phyloP scores from a whole-genome alignment of 1,140 invertebrate genomes.

The Mactra quadrangularis region DNA sequence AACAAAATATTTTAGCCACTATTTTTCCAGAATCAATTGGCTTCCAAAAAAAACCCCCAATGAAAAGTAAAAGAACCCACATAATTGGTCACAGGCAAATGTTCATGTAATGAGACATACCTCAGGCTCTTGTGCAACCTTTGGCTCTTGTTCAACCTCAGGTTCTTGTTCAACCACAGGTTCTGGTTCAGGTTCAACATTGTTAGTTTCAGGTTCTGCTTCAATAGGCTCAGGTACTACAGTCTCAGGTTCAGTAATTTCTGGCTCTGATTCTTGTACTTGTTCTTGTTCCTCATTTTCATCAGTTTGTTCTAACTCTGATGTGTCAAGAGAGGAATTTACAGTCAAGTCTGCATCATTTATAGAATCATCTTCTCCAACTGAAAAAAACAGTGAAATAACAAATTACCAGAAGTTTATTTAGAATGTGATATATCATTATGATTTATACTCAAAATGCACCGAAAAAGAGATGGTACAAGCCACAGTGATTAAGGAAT shows the following conservation, averaged over 20 bases:
- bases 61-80: no score
- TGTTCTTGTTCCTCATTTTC: constrained; percentile 62
- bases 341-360: constrained; percentile 61
- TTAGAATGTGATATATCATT: no score
- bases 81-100: no score
- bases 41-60: no score
- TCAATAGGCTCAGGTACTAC: constrained; percentile 11
- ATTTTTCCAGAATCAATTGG: no score
- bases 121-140: constrained; percentile 63
- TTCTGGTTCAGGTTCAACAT: constrained; percentile 58
- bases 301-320: constrained; percentile 32
- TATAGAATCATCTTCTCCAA: constrained; percentile 24
- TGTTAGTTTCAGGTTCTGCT: neutral
- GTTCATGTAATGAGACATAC: no score
- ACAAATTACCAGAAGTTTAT: neutral
- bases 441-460: no score
- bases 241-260: constrained; percentile 44
- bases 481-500: no score
- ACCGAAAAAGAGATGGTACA: no score
- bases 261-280: constrained; percentile 22
- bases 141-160: constrained; percentile 69
- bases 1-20: no score
- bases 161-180: constrained; percentile 72
- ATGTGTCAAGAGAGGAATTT: constrained; percentile 51
- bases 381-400: constrained; percentile 5